Evolutionary conservation across 2,113 vertebrate genomes (phyloP), one percentile per base, ranked within the genome.

Genomic region (Chunga burmeisteri): DNA sequence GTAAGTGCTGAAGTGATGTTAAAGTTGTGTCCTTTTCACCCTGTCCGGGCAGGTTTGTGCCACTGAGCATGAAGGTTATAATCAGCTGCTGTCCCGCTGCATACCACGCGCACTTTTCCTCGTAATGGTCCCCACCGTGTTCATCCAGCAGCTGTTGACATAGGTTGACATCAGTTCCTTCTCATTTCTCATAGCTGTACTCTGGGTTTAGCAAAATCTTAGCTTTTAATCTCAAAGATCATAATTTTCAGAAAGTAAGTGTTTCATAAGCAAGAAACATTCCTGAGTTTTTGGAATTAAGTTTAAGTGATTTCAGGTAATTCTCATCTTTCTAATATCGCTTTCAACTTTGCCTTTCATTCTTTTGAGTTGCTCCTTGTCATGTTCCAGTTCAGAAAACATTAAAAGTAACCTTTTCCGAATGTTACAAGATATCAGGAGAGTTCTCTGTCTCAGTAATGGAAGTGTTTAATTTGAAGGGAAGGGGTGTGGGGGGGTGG

Each of bases 381-480:
- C 89, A 81, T 79, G 81, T 87, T 89, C 30, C 62, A 85, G 74
- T 79, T 89, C 91, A 72, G 68, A 77, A 92, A 96, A 96, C 88
- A 85, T 90, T 82, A 91, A 87, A 94, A 95, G 26, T 94, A 93
- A 96, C 94, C 77, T 93, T 93, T 97, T 88, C 78, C 58, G 94
- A 95, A 89, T 73, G 84, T 85, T 94, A 82, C 65, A 91, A 87
- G 83, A 29, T 91, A 93, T 10, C 92, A 94, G 66, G 83, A 96
- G 88, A 87, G 65, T 82, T 96, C 86, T 86, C 75, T 91, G 84
- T 68, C 44, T 56, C 47, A 81, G 61, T 85, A 92, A 95, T 84
- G 86, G 65, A 75, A 67, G 34, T 62, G 58, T 86, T 94, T 92
- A 86, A 91, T 94, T 93, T 92, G 49, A 87, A 72, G 67, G 32